Conservation (phyloP, 2,113 vertebrate species). For the Holacanthus passer region DNA sequence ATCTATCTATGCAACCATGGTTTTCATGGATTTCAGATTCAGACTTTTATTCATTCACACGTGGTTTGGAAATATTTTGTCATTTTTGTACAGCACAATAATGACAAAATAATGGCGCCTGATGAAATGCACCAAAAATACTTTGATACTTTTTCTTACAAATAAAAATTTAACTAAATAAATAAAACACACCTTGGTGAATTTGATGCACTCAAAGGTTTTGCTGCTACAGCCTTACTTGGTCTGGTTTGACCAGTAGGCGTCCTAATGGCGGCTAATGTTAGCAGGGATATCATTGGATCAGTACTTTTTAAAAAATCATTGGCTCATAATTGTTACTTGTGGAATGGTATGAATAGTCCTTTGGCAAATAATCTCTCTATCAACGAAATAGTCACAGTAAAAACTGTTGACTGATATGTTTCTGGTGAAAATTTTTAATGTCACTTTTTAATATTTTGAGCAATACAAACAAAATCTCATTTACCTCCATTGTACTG, state of each 20-base stretch:
- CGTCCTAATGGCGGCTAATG: neutral
- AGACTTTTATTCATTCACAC: neutral
- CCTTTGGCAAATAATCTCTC: neutral
- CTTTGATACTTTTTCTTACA: neutral
- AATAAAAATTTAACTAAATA: neutral
- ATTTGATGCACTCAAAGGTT: neutral
- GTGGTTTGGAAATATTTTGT: too few species aligned
- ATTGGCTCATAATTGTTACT: neutral
- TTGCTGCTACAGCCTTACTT: neutral
- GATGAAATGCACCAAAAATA: neutral
- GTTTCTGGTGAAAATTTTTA: too few species aligned
- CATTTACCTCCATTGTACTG: neutral
- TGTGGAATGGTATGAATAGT: neutral
- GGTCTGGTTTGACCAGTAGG: neutral
- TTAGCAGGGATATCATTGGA: neutral
- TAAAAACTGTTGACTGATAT: neutral
- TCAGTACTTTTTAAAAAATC: too few species aligned
- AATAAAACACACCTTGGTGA: neutral
- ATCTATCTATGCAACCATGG: neutral
- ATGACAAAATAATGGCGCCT: neutral
- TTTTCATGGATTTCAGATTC: slow-evolving; percentile 1
- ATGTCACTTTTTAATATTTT: neutral
- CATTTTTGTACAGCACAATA: too few species aligned
- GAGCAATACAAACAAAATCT: neutral
- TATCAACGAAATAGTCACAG: neutral